phyloP scores from a whole-genome alignment of 2,113 vertebrate species.

The Amphilophus citrinellus region DNA sequence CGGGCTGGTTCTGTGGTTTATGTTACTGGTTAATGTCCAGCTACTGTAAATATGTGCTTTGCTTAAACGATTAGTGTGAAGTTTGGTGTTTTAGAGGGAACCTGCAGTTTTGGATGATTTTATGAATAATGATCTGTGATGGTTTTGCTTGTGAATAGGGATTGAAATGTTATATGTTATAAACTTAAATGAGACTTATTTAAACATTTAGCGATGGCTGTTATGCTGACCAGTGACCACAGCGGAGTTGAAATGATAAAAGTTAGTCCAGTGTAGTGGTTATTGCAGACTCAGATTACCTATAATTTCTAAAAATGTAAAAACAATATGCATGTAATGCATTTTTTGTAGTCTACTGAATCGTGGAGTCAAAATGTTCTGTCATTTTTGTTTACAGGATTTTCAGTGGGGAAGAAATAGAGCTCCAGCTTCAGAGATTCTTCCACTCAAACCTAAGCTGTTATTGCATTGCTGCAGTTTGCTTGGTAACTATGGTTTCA shows the following conservation, averaged over 20 bases:
- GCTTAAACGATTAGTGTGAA: not conserved
- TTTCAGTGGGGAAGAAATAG: not conserved
- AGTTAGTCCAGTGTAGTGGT: not conserved
- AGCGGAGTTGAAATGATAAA: conserved; percentile 51
- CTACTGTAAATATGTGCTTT: not conserved
- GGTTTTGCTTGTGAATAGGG: not conserved
- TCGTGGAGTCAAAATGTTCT: not conserved
- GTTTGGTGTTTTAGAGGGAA: not conserved
- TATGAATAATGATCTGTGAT: not conserved
- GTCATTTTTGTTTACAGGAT: not conserved
- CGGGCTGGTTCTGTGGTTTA: not conserved
- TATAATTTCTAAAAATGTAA: not conserved
- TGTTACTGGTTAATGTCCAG: not conserved
- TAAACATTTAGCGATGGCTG: conserved; percentile 6
- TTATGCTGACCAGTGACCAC: conserved; percentile 70
- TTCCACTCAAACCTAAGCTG: not conserved
- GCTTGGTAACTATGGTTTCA: not conserved
- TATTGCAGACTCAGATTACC: not conserved
- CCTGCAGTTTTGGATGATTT: not conserved
- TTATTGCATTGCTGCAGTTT: not conserved
- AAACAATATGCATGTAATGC: not conserved
- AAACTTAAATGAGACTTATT: accelerated
- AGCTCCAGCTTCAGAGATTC: not conserved
- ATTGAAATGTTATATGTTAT: not conserved
- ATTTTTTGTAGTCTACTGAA: not conserved